phyloP scores from a whole-genome alignment of 2,113 vertebrate species.

The Oncorhynchus kisutch region DNA sequence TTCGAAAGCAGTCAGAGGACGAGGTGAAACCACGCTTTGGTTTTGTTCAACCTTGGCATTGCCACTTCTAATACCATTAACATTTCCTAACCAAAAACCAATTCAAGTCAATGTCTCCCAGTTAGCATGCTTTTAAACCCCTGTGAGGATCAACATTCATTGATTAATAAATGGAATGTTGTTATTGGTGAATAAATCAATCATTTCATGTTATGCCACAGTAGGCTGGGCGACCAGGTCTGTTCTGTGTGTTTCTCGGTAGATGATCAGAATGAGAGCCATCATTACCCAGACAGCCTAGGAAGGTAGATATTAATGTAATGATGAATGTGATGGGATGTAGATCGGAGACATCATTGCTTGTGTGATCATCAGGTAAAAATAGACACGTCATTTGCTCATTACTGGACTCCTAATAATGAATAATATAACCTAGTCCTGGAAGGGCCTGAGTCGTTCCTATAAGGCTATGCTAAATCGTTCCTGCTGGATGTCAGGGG shows the following conservation, averaged over 20 bases:
- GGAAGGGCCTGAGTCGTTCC: constrained; percentile 12
- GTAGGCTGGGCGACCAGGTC: neutral
- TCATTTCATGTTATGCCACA: neutral
- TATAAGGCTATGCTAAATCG: constrained; percentile 28
- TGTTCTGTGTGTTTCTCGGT: too few species aligned
- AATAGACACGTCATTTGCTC: constrained; percentile 74
- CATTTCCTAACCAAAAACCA: too few species aligned
- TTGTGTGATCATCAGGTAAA: constrained; percentile 67
- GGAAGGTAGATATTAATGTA: constrained; percentile 63
- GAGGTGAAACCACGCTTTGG: too few species aligned
- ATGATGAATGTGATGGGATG: constrained; percentile 75
- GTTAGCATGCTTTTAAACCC: too few species aligned
- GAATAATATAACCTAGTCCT: constrained; percentile 36
- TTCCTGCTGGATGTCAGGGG: constrained; percentile 39
- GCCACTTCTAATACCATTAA: too few species aligned
- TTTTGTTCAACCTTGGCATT: too few species aligned
- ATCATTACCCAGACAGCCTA: neutral
- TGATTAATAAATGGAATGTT: too few species aligned
- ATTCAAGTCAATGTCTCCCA: too few species aligned
- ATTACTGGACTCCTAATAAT: constrained; percentile 68
- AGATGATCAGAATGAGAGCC: neutral
- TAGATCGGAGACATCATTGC: constrained; percentile 47
- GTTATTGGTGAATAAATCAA: neutral
- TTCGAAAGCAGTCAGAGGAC: too few species aligned
- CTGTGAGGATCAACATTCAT: too few species aligned